Evolutionary conservation across 2,113 vertebrate species (phyloP).

Genomic region (Tetrao urogallus): DNA sequence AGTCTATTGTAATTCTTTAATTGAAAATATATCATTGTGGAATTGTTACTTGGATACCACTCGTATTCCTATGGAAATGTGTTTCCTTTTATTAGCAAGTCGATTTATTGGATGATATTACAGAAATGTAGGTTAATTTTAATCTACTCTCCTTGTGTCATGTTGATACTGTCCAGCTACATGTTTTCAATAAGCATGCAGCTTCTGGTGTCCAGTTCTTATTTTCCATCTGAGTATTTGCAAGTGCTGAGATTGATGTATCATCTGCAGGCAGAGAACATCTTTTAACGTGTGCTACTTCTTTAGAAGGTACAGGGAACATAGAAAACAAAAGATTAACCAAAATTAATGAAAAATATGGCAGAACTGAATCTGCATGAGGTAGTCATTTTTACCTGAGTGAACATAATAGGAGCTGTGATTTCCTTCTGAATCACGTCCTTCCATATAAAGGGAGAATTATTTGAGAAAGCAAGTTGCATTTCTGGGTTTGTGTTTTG

Average conservation of each 20-base stretch:
- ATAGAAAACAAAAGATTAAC: not conserved
- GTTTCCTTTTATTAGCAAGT: constrained; percentile 64
- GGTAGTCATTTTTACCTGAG: not conserved
- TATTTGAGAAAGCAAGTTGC: not conserved
- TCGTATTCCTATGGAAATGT: constrained; percentile 21
- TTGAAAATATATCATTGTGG: constrained; percentile 19
- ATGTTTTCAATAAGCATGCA: not conserved
- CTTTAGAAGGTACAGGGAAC: not conserved
- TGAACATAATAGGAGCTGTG: not conserved
- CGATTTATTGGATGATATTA: constrained; percentile 57
- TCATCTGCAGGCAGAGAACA: not conserved
- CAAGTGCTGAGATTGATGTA: not conserved
- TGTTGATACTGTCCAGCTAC: constrained; percentile 49
- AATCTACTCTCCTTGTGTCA: constrained; percentile 28
- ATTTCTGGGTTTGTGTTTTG: not conserved
- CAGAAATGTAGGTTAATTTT: constrained; percentile 62
- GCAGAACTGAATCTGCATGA: not conserved
- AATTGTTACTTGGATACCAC: constrained; percentile 56
- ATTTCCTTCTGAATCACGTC: not conserved
- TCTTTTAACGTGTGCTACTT: not conserved
- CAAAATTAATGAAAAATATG: not conserved
- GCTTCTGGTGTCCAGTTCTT: constrained; percentile 1
- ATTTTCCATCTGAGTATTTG: not conserved
- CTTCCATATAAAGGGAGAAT: not conserved
- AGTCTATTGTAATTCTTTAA: constrained; percentile 51